A percentile compares a stretch with the other conserved stretches of the same genome.
Evolutionary conservation across 2,888 invertebrate genomes (phyloP).

Genomic region (Herminia tarsipennalis): DNA sequence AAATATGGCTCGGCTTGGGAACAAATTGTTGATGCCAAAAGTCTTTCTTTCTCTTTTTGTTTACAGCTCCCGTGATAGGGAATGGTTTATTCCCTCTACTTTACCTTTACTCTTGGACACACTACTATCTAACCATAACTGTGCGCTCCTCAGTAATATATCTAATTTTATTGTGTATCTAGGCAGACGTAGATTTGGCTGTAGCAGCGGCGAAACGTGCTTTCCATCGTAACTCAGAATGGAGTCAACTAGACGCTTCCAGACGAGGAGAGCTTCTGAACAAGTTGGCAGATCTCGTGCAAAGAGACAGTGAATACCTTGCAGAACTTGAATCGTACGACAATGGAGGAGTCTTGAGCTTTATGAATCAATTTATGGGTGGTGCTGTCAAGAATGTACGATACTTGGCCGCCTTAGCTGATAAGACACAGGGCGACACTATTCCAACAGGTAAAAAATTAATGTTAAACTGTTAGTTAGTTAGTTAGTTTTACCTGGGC

Average conservation of each 20-base stretch:
- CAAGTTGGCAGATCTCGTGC: constrained; percentile 89
- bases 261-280: constrained; percentile 89
- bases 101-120: no score
- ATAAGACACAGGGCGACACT: no score
- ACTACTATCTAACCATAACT: not conserved
- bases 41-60: no score
- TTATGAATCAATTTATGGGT: constrained; percentile 84
- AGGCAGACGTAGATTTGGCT: constrained; percentile 87
- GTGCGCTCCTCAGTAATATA: not conserved
- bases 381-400: constrained; percentile 82
- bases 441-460: constrained; percentile 85
- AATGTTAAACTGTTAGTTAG: no score
- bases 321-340: no score
- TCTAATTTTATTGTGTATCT: not conserved
- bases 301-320: constrained; percentile 93
- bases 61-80: no score
- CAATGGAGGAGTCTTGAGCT: constrained; percentile 81
- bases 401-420: no score
- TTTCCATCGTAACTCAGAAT: constrained; percentile 88
- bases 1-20: no score
- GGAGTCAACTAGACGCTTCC: constrained; percentile 93
- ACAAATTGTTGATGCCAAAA: no score
- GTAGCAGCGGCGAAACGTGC: constrained; percentile 89
- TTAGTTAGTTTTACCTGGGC: no score
- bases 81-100: no score